A percentile compares a stretch with the other conserved stretches of the same genome.
Evolutionary conservation across 64 coral and sea anemone genomes (phyloP).

Genomic region (Pachyseris speciosa): DNA sequence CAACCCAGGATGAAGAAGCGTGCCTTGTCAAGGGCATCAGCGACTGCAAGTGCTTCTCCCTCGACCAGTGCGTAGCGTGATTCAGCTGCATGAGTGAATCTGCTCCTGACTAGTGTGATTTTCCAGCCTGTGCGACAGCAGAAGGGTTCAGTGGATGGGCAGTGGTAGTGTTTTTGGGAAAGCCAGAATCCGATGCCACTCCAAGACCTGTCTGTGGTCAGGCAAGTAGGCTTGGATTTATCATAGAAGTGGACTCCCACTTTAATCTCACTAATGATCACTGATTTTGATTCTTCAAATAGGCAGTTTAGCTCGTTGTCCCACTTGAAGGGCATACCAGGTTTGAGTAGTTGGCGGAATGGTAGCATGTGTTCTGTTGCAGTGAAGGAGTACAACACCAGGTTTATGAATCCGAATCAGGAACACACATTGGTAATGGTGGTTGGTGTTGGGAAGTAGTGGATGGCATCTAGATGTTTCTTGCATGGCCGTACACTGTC

Average conservation of each 20-base stretch:
- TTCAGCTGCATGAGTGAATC: constrained; percentile 62
- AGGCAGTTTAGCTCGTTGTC: constrained; percentile 31
- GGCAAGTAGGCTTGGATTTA: constrained; percentile 64
- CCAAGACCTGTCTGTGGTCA: constrained; percentile 45
- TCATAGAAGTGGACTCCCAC: constrained; percentile 57
- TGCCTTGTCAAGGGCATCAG: constrained; percentile 51
- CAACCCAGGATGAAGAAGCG: constrained; percentile 52
- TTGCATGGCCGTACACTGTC: constrained; percentile 20
- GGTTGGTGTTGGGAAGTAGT: neutral
- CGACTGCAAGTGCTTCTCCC: constrained; percentile 56
- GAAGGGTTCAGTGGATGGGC: constrained; percentile 4
- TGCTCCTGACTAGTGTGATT: constrained; percentile 49
- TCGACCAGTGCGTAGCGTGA: constrained; percentile 53
- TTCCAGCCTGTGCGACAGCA: constrained; percentile 52
- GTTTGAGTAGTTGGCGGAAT: constrained; percentile 23
- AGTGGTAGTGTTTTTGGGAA: constrained; percentile 45
- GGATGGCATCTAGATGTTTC: constrained; percentile 51
- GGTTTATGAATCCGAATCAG: constrained; percentile 62
- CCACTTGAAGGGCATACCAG: constrained; percentile 15
- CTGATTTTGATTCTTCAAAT: constrained; percentile 54
- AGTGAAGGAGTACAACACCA: constrained; percentile 38
- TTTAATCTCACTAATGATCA: constrained; percentile 62
- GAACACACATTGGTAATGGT: constrained; percentile 63
- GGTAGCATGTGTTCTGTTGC: constrained; percentile 49
- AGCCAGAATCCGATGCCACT: constrained; percentile 52